Conservation (phyloP, 2,113 vertebrate genomes). For the Myxocyprinus asiaticus region DNA sequence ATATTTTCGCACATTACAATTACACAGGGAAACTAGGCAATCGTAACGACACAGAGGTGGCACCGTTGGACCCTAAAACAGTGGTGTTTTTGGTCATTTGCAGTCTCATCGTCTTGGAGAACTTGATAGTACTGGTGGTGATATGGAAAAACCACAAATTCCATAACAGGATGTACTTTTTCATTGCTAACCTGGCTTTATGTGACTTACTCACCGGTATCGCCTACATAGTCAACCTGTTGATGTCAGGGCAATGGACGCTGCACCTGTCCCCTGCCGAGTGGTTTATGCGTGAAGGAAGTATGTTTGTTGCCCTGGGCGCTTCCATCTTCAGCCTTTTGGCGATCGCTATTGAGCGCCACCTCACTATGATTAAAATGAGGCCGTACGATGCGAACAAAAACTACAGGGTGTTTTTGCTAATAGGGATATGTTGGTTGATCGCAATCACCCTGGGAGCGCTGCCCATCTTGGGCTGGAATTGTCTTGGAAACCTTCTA, state of each 20-base stretch:
- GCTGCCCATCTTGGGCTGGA: conserved; percentile 94
- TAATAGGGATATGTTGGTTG: conserved; percentile 93
- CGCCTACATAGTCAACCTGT: conserved; percentile 88
- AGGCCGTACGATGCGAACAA: conserved; percentile 91
- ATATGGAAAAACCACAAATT: conserved; percentile 95
- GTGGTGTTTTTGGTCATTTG: conserved; percentile 84
- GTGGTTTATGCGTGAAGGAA: conserved; percentile 94
- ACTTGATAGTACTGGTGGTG: conserved; percentile 89
- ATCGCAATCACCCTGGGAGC: conserved; percentile 85
- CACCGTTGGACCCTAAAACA: conserved; percentile 69
- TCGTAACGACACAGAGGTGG: conserved; percentile 61
- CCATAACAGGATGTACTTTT: conserved; percentile 97
- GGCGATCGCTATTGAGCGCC: conserved; percentile 93
- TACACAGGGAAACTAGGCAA: conserved; percentile 85
- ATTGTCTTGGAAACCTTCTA: conserved; percentile 84
- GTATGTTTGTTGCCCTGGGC: conserved; percentile 89
- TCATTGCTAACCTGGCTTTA: conserved; percentile 94
- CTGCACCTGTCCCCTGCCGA: conserved; percentile 81
- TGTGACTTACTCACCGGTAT: conserved; percentile 91
- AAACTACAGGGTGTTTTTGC: conserved; percentile 91
- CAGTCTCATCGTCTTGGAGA: conserved; percentile 91
- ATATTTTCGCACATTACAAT: conserved; percentile 85
- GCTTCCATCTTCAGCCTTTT: conserved; percentile 94
- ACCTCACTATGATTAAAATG: conserved; percentile 99
- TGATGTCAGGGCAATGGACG: conserved; percentile 89